These are phyloP conservation scores for Malurus melanocephalus DNA, from an alignment of 2,113 vertebrate species.

Conservation along the genomic window DNA sequence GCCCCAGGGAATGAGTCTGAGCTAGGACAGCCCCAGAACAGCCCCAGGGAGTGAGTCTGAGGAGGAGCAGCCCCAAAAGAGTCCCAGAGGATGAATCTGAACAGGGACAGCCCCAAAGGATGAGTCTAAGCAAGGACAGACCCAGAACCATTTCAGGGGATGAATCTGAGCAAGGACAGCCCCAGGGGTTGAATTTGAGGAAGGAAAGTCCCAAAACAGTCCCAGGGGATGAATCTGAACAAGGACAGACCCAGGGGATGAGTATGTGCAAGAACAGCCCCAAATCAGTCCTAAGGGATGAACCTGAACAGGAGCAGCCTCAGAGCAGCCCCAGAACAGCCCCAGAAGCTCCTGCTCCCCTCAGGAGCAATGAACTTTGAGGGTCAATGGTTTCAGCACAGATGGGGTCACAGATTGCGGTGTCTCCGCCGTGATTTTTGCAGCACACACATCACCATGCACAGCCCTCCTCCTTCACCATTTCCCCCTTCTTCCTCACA, in stretches of 20 bases:
- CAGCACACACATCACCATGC: not conserved
- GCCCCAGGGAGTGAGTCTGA: too few relatives aligned
- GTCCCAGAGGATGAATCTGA: not conserved
- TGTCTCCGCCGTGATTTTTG: not conserved
- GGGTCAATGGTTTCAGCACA: too few relatives aligned
- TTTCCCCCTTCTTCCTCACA: not conserved
- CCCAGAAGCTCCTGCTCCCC: not conserved
- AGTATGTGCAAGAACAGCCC: too few relatives aligned
- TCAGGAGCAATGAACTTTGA: not conserved
- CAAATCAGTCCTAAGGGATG: too few relatives aligned
- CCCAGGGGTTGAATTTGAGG: too few relatives aligned
- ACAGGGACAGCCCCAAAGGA: not conserved
- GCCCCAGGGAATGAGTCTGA: too few relatives aligned
- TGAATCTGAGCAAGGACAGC: too few relatives aligned
- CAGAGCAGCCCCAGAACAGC: not conserved
- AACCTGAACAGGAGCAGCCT: not conserved
- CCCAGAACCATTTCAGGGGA: rapidly evolving
- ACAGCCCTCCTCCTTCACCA: not conserved
- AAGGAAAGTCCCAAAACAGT: too few relatives aligned
- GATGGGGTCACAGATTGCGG: not conserved
- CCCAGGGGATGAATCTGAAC: not conserved
- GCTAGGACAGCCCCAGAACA: too few relatives aligned
- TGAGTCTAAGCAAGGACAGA: not conserved
- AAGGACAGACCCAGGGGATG: too few relatives aligned
- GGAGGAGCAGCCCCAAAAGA: too few relatives aligned